Base-by-base conservation (phyloP, 2,797 vertebrate genomes). In the Aphelocoma californica region DNA sequence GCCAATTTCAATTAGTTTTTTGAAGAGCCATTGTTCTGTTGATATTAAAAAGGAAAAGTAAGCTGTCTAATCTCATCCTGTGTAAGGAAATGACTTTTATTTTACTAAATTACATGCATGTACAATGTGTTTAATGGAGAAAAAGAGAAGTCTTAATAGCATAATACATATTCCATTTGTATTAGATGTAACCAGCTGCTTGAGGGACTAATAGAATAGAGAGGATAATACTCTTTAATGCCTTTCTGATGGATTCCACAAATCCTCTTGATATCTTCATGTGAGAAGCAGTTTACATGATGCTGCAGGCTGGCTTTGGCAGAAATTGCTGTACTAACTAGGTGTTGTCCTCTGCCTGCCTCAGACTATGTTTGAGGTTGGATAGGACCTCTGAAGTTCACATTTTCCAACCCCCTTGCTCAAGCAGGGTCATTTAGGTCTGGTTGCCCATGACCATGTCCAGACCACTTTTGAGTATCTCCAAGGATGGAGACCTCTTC, bases 21-120 rank as follows among this genome's bases (percentile, higher is more conserved):
- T 64, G 47, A 89, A 45, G 5, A 88, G 3, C 10, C 26, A 54
- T 85, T 90, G 40, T 85, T 90, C 82, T 86, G 26, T 58, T 92
- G 45, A 72, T 93, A 81, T 48, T 92, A 66, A 60, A 81, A 95
- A 61, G 51, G 56, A 75, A 88, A 88, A 84, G 77, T 74, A 92
- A 80, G 17, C 18, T 70, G 79, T 65, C 77, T 94, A 90, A 88
- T 96, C 51, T 95, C 67, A 96, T 94, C 38, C 51, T 74, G 42
- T 75, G 16, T 81, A 75, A 74, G 51, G 75, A 95, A 97, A 95
- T 95, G 0, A 77, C 67, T 80, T 92, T 73, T 90, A 73, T 83
- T 94, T 86, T 79, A 57, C 40, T 73, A 70, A 93, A 94, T 72
- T 86, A 19, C 40, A 36, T 78, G 58, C 47, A 64, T 64, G 28